Base-by-base conservation (phyloP, 2,888 invertebrate genomes). In the Lithodes maja region DNA sequence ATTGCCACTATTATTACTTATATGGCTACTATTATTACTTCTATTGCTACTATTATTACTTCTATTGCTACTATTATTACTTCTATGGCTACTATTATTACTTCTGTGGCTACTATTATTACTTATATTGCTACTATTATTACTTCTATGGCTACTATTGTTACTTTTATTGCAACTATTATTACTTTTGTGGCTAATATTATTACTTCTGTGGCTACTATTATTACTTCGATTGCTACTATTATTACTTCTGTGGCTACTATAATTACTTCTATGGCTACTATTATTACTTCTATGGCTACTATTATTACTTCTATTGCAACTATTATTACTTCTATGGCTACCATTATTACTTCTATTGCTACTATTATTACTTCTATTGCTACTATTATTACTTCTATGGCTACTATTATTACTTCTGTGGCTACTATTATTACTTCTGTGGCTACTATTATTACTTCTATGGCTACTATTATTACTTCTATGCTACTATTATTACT, bases 311-410 rank as follows among this genome's bases (percentile, higher is more conserved):
- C 74, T 74, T 3, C 74, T 74, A 15, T n/a, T 9, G 17, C 74
- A 9, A 15, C 74, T 74, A n/a, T n/a, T n/a, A n/a, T n/a, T n/a
- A n/a, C n/a, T n/a, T 61, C 68, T 61, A 61, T 12, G 5, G 12
- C 68, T 61, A 61, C 68, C 12, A 61, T 12, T 61, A 61, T 12
- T 9, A 12, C 68, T 9, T 5, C 68, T 9, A 12, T 12, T 9
- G 74, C 74, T n/a, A n/a, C 74, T n/a, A n/a, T n/a, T n/a, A 74
- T n/a, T n/a, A 74, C 74, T n/a, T 9, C 74, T n/a, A 74, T n/a
- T n/a, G n/a, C 74, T n/a, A 74, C 74, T n/a, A 74, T n/a, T n/a
- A 74, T 15, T n/a, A 74, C 74, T 74, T 9, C n/a, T 74, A 74
- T 17, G 3, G n/a, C 74, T 9, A 74, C 74, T 3, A 74, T n/a